These are phyloP conservation scores for Callopanchax toddi DNA, from an alignment of 2,113 vertebrate genomes.

Conservation along the genomic window DNA sequence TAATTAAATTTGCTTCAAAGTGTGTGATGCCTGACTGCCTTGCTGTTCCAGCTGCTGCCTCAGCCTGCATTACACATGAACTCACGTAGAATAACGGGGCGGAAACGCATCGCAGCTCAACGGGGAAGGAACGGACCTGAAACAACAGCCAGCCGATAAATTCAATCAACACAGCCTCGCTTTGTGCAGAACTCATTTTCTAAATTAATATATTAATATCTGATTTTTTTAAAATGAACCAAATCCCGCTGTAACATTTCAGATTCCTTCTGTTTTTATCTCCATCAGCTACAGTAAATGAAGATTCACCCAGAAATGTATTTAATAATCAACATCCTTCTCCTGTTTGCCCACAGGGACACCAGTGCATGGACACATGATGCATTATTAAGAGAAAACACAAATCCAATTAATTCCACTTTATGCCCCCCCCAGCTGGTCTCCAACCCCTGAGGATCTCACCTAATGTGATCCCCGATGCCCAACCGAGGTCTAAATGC, in stretches of 20 bases:
- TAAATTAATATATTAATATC: constrained; percentile 7
- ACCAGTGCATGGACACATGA: constrained; percentile 13
- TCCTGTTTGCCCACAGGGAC: constrained; percentile 17
- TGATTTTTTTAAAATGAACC: constrained; percentile 4
- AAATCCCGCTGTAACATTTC: constrained; percentile 2
- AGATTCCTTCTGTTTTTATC: constrained; percentile 2
- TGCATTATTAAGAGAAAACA: constrained; percentile 44
- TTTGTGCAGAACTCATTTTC: constrained; percentile 12
- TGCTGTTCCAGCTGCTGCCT: neutral
- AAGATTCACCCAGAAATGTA: constrained; percentile 31
- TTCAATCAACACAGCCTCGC: constrained; percentile 13
- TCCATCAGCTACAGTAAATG: constrained; percentile 44
- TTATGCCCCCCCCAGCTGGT: constrained; percentile 30
- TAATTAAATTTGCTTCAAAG: constrained; percentile 54
- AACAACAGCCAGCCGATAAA: constrained; percentile 1
- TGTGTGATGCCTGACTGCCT: constrained; percentile 11
- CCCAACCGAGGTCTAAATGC: constrained; percentile 37
- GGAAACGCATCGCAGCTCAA: constrained; percentile 4
- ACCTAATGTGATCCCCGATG: constrained; percentile 67
- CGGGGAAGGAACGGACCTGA: neutral
- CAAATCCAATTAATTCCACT: constrained; percentile 61
- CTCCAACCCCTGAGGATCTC: constrained; percentile 36
- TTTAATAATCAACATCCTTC: constrained; percentile 57
- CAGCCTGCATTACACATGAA: constrained; percentile 14
- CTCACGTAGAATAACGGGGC: constrained; percentile 22